Evolutionary conservation across 2,888 invertebrate genomes (phyloP).

Genomic region (Calameuta idolon): DNA sequence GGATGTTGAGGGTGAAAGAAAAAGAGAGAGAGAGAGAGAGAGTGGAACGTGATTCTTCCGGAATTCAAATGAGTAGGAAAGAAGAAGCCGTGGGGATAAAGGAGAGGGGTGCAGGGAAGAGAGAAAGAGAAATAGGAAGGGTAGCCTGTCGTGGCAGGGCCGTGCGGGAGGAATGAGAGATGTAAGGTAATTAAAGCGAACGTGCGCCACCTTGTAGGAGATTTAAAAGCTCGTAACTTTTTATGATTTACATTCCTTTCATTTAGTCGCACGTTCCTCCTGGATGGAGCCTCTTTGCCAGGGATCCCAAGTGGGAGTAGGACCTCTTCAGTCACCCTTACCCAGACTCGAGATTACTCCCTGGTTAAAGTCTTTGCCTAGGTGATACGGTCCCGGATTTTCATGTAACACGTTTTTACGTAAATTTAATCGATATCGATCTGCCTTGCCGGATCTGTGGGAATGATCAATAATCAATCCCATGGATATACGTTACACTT

Average conservation of each 20-base stretch:
- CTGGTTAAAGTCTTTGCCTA: neutral
- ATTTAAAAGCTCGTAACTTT: constrained; percentile 68
- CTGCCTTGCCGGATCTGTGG: too few species aligned
- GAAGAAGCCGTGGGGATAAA: constrained; percentile 11
- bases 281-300: constrained; percentile 48
- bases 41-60: constrained; percentile 2
- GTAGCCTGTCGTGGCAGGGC: constrained; percentile 7
- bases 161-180: constrained; percentile 58
- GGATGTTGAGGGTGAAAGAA: constrained; percentile 28
- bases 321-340: constrained; percentile 11
- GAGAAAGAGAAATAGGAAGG: constrained; percentile 29
- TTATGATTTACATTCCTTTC: constrained; percentile 68
- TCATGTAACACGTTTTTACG: neutral
- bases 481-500: too few species aligned
- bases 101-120: constrained; percentile 11
- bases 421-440: neutral
- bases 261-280: constrained; percentile 63
- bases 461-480: too few species aligned
- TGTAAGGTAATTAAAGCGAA: constrained; percentile 66
- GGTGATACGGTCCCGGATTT: neutral
- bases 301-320: neutral
- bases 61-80: constrained; percentile 1
- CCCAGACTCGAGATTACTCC: neutral
- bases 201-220: constrained; percentile 66
- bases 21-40: constrained; percentile 21